Conservation (phyloP, 2,113 vertebrate species). For the Megaceryle maxima region DNA sequence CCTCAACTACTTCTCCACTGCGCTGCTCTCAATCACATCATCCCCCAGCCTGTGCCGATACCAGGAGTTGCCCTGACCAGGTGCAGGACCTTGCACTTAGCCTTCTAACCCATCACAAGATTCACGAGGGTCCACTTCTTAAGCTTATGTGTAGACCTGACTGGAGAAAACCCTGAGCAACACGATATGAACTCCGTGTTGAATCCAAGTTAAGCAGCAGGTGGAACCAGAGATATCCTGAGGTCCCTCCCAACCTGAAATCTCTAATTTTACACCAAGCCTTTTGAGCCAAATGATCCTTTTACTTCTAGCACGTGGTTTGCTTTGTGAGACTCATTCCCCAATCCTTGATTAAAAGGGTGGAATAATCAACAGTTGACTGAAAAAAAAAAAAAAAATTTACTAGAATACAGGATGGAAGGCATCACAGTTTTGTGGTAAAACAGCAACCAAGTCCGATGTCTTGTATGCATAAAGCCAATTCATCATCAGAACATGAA, state of each 20-base stretch:
- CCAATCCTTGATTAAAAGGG: neutral
- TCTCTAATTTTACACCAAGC: neutral
- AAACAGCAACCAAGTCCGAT: neutral
- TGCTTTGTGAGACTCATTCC: neutral
- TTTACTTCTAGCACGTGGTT: neutral
- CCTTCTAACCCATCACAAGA: neutral
- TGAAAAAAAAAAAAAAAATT: neutral
- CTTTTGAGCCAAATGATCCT: neutral
- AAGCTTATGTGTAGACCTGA: neutral
- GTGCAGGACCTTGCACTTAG: neutral
- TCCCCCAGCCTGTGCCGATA: neutral
- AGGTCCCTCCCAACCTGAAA: neutral
- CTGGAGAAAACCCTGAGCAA: neutral
- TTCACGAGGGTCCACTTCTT: neutral
- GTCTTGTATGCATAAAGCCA: neutral
- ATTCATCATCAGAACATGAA: neutral
- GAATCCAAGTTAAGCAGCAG: neutral
- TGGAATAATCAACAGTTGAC: neutral
- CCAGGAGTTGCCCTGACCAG: fast-evolving
- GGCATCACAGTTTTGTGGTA: neutral
- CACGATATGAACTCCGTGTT: neutral
- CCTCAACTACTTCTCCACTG: neutral
- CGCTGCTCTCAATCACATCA: neutral
- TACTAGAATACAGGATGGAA: neutral
- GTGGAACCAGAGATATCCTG: neutral